These are phyloP conservation scores for Triplophysa dalaica DNA, from an alignment of 2,113 vertebrate genomes.

Conservation along the genomic window DNA sequence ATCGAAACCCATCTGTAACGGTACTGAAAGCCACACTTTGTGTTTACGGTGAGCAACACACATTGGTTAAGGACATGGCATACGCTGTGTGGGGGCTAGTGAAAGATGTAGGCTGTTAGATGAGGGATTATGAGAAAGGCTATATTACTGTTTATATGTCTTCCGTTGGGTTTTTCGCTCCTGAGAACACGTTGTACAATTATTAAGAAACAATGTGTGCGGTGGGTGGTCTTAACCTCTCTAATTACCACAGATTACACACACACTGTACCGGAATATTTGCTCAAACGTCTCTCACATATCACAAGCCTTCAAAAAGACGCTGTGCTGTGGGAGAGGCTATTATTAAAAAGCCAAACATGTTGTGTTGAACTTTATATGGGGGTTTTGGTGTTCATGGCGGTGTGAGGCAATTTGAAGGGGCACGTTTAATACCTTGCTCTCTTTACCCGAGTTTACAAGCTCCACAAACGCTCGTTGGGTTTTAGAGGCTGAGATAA, in stretches of 20 bases:
- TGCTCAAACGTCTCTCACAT: constrained; percentile 29
- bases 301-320: constrained; percentile 22
- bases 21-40: constrained; percentile 38
- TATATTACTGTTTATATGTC: constrained; percentile 25
- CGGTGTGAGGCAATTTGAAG: constrained; percentile 23
- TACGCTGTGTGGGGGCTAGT: constrained; percentile 52
- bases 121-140: constrained; percentile 32
- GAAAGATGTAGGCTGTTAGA: constrained; percentile 43
- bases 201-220: constrained; percentile 13
- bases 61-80: constrained; percentile 46
- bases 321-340: neutral
- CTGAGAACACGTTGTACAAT: neutral
- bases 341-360: constrained; percentile 26
- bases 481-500: constrained; percentile 32
- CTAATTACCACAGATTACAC: constrained; percentile 35
- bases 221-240: constrained; percentile 17
- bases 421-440: constrained; percentile 25
- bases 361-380: constrained; percentile 33
- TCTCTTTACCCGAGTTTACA: constrained; percentile 21
- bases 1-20: constrained; percentile 12
- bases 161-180: neutral
- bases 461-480: constrained; percentile 29
- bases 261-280: constrained; percentile 17
- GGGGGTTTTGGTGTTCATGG: constrained; percentile 24
- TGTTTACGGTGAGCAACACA: constrained; percentile 31